These are phyloP conservation scores for Alloscopus bannaensis DNA, from an alignment of 2,888 invertebrate species.

Conservation along the genomic window DNA sequence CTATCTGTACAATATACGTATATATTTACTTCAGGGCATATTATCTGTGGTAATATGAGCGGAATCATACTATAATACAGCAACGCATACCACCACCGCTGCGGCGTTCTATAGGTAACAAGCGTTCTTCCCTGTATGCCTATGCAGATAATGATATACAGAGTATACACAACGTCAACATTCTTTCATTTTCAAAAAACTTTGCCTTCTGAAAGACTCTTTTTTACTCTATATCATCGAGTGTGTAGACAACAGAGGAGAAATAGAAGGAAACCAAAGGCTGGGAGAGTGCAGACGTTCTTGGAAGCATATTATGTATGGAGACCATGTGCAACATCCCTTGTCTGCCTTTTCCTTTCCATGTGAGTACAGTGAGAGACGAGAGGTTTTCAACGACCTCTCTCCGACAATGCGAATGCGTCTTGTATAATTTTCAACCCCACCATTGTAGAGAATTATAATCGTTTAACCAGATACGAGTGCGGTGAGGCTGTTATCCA, in stretches of 20 bases:
- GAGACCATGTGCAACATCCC: conserved; percentile 36
- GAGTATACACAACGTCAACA: too few relatives aligned
- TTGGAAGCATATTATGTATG: conserved; percentile 34
- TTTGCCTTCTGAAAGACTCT: too few relatives aligned
- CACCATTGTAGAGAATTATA: conserved; percentile 7
- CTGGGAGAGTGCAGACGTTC: conserved; percentile 26
- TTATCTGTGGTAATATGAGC: too few relatives aligned
- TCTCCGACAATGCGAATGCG: conserved; percentile 13
- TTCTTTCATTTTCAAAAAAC: too few relatives aligned
- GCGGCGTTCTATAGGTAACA: neutral
- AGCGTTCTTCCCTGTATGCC: neutral
- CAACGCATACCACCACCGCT: too few relatives aligned
- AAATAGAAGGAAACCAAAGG: conserved; percentile 34
- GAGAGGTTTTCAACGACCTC: conserved; percentile 52
- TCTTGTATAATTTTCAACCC: conserved; percentile 13
- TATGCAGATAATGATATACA: too few relatives aligned
- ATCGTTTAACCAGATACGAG: conserved; percentile 15
- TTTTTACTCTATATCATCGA: conserved; percentile 5
- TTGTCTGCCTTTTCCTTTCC: conserved; percentile 23
- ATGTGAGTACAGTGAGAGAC: conserved; percentile 4
- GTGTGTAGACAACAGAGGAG: conserved; percentile 8
- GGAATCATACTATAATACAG: too few relatives aligned
- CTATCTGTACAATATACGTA: neutral
- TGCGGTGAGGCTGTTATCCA: neutral
- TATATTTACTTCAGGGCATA: neutral